Evolutionary conservation across 1,140 invertebrate genomes (phyloP).

Genomic region (Halictus rubicundus): DNA sequence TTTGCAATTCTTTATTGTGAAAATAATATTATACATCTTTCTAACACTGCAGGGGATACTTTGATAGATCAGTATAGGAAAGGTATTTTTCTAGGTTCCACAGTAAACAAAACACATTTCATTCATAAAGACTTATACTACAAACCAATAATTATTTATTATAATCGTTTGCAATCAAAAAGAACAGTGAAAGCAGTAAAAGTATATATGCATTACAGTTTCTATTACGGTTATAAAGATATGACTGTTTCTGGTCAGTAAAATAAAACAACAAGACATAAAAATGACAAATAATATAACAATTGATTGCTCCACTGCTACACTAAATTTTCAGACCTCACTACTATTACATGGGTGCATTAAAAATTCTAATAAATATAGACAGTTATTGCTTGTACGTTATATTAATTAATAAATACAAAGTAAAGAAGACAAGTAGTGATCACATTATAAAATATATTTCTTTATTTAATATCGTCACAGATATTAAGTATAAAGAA

Average conservation of each 20-base stretch:
- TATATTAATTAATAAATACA: slow-evolving; percentile 37
- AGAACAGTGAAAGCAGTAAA: slow-evolving; percentile 64
- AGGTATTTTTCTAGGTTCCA: neutral
- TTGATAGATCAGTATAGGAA: neutral
- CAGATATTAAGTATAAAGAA: neutral
- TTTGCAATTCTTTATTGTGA: neutral
- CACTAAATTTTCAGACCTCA: slow-evolving; percentile 59
- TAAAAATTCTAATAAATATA: slow-evolving; percentile 21
- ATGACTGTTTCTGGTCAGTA: slow-evolving; percentile 69
- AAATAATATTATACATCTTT: neutral
- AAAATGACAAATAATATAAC: slow-evolving; percentile 76
- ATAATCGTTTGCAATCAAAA: slow-evolving; percentile 61
- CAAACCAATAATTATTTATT: slow-evolving; percentile 69
- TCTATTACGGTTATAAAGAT: slow-evolving; percentile 68
- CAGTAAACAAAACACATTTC: slow-evolving; percentile 21
- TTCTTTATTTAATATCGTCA: neutral
- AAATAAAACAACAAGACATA: slow-evolving; percentile 74
- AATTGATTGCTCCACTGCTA: slow-evolving; percentile 71
- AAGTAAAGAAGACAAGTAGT: slow-evolving; percentile 37
- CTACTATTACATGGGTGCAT: slow-evolving; percentile 6
- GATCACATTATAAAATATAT: neutral
- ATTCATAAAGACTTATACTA: slow-evolving; percentile 53
- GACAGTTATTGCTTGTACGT: slow-evolving; percentile 9
- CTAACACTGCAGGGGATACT: neutral
- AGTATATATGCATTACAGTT: slow-evolving; percentile 54